Conservation (phyloP, 2,113 vertebrate species). For the Corythornis cristatus region DNA sequence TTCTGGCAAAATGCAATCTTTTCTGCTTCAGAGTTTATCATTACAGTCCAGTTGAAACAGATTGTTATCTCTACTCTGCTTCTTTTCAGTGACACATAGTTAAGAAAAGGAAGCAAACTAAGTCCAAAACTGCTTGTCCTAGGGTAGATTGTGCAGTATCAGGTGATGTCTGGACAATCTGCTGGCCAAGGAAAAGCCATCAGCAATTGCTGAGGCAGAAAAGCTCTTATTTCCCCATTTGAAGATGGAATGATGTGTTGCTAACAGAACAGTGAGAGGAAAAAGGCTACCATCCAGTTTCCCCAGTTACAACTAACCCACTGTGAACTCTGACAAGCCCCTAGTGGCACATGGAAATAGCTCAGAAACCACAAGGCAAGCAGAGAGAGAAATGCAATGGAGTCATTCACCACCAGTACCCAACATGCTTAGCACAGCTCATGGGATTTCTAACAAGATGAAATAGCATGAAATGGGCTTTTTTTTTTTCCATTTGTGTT, state of each 20-base stretch:
- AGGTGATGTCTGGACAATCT: neutral
- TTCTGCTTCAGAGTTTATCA: neutral
- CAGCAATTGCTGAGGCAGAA: neutral
- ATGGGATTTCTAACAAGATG: neutral
- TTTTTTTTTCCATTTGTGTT: neutral
- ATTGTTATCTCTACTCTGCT: conserved; percentile 1
- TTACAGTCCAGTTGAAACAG: conserved; percentile 31
- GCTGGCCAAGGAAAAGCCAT: neutral
- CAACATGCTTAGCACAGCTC: neutral
- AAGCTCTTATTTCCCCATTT: neutral
- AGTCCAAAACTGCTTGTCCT: neutral
- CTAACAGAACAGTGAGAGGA: neutral
- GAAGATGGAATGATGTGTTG: neutral
- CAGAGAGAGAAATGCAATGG: neutral
- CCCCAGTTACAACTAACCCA: neutral
- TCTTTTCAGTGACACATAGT: conserved; percentile 16
- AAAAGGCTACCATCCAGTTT: neutral
- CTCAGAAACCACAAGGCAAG: neutral
- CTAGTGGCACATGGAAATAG: neutral
- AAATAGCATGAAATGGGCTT: neutral
- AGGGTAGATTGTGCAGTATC: neutral
- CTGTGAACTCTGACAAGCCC: neutral
- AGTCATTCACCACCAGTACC: neutral
- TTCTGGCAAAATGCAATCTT: neutral
- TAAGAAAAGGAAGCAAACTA: neutral